A percentile compares a stretch with the other conserved stretches of the same genome.
phyloP scores from a whole-genome alignment of 2,797 vertebrate genomes.

The Poeciliopsis turneri region DNA sequence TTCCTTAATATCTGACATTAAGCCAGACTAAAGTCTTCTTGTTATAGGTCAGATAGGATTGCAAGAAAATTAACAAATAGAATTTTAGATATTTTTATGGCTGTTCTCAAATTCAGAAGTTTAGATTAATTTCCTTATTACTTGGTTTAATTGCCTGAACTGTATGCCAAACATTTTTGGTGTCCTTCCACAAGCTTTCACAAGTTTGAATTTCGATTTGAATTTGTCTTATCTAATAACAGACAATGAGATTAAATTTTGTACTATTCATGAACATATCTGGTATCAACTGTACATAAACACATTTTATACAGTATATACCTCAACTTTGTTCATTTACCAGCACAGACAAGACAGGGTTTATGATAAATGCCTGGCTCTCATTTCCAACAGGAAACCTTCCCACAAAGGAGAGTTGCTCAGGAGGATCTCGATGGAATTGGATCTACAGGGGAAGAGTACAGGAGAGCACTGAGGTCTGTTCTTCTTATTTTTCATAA shows the following conservation, averaged over 20 bases:
- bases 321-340: background rate
- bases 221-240: background rate
- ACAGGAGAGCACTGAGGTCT: slow-evolving; percentile 88
- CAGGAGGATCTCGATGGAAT: slow-evolving; percentile 80
- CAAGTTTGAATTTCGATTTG: background rate
- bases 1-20: background rate
- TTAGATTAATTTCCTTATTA: background rate
- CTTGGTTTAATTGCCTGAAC: background rate
- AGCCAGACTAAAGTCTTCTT: background rate
- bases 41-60: background rate
- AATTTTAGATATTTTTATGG: background rate
- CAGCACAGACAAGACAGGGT: background rate
- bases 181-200: background rate
- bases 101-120: background rate
- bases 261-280: background rate
- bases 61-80: background rate
- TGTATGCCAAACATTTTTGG: background rate
- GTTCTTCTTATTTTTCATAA: background rate
- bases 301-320: background rate
- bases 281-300: background rate
- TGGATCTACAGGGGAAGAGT: slow-evolving; percentile 89
- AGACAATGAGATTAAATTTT: background rate
- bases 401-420: slow-evolving; percentile 61
- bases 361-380: background rate
- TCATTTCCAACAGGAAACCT: slow-evolving; percentile 61